Base-by-base conservation (phyloP, 2,888 invertebrate genomes). In the Drosophila fungiperda region DNA sequence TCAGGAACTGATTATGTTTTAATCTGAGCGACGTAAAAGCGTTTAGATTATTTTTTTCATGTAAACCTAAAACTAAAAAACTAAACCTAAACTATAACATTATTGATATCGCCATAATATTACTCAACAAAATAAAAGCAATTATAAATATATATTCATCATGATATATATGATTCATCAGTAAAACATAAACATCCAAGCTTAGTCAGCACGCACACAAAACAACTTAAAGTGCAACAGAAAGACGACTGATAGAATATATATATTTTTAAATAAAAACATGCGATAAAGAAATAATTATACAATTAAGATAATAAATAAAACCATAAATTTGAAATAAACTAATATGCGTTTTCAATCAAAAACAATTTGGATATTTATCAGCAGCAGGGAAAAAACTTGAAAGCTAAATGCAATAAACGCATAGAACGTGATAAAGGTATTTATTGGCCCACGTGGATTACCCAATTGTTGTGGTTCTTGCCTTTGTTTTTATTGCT, bases 341-440 rank as follows among this genome's bases (percentile, higher is more conserved):
- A 11, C 17, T 48, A 20, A 15, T 20, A 23, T 68, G 61, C 49
- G 58, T n/a, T 58, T 68, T 48, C 33, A 68, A 71, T 62, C 54
- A 42, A 63, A 67, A 68, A n/a, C 45, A 48, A 60, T 55, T 75
- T 66, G 8, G 33, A 29, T 40, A 20, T 38, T 67, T 63, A 72
- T 66, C 72, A 60, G 42, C 45, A 58, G 36, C 53, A 53, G 42
- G 15, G 36, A 63, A 50, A 63, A 50, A 50, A 62, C 52, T 76
- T 66, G 67, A 76, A 71, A 68, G 54, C 73, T 48, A 68, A 68
- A 58, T 74, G 75, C 75, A 78, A 63, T 68, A 78, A 78, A 68
- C 38, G 65, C 68, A 78, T 75, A 58, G 65, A 78, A 29, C 52
- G 40, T 73, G 57, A 48, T 73, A 66, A 20, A 2, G 33, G 17